A percentile compares a stretch with the other conserved stretches of the same genome.
Evolutionary conservation across 2,888 invertebrate genomes (phyloP).

Genomic region (Tetranychus truncatus): DNA sequence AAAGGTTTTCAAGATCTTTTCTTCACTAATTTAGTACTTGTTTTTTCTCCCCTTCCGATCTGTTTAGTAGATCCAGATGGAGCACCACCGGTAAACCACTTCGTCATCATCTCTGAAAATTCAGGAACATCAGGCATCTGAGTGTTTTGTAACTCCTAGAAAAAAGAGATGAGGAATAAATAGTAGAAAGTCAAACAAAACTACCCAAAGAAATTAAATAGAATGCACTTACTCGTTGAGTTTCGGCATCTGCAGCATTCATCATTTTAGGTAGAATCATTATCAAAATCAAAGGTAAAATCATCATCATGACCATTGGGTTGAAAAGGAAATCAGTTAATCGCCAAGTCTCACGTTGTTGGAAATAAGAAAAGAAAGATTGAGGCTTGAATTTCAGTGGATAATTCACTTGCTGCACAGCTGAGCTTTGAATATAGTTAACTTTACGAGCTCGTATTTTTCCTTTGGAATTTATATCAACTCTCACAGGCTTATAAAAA

Average conservation of each 20-base stretch:
- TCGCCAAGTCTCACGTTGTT: conserved; percentile 85
- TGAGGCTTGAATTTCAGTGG: conserved; percentile 71
- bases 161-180: not conserved
- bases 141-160: conserved; percentile 55
- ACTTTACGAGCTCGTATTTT: conserved; percentile 86
- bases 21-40: not conserved
- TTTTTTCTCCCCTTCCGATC: not conserved
- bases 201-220: not conserved
- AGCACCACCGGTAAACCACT: conserved; percentile 27
- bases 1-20: not conserved
- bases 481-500: conserved; percentile 77
- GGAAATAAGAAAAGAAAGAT: conserved; percentile 67
- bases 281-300: conserved; percentile 68
- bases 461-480: conserved; percentile 92
- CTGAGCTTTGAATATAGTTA: conserved; percentile 75
- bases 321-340: conserved; percentile 87
- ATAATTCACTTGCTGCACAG: conserved; percentile 74
- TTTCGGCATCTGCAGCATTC: conserved; percentile 74
- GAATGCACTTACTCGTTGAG: conserved; percentile 49
- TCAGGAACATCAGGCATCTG: conserved; percentile 80
- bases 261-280: conserved; percentile 87
- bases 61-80: not conserved
- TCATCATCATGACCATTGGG: conserved; percentile 97
- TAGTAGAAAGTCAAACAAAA: not conserved
- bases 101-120: conserved; percentile 79